Percentiles rank a stretch among this genome's conserved stretches.
Evolutionary conservation across 2,888 invertebrate species (phyloP).

Genomic region (Pogonocherus hispidulus): DNA sequence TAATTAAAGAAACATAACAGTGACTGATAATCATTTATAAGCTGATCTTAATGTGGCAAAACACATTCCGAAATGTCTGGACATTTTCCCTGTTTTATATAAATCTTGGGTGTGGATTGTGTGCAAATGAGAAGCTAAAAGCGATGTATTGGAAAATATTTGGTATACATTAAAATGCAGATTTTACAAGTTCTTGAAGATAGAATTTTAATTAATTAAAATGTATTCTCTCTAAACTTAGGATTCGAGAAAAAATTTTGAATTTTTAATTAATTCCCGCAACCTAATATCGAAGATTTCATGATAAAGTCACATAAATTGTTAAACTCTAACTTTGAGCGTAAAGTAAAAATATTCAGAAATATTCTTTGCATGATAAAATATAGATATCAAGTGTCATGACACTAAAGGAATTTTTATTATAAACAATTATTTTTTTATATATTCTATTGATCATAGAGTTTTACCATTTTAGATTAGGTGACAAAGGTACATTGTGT

Average conservation of each 20-base stretch:
- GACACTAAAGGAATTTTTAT: slow-evolving; percentile 17
- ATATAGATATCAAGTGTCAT: slow-evolving; percentile 19
- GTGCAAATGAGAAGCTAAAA: slow-evolving; percentile 60
- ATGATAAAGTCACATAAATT: slow-evolving; percentile 27
- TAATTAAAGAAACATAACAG: too few relatives aligned
- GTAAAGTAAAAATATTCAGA: slow-evolving; percentile 9
- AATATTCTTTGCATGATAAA: neutral
- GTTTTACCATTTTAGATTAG: neutral
- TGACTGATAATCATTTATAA: too few relatives aligned
- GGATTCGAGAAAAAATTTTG: slow-evolving; percentile 5
- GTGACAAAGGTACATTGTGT: neutral
- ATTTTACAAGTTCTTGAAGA: slow-evolving; percentile 44
- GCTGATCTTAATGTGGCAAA: slow-evolving; percentile 8
- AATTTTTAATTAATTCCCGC: slow-evolving; percentile 27
- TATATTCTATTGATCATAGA: neutral
- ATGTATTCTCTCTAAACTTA: neutral
- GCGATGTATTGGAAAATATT: slow-evolving; percentile 55
- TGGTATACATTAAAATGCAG: slow-evolving; percentile 56
- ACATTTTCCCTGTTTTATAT: slow-evolving; percentile 60
- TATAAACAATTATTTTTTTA: slow-evolving; percentile 13
- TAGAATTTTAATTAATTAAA: slow-evolving; percentile 55
- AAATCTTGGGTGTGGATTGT: slow-evolving; percentile 60
- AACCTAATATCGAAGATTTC: slow-evolving; percentile 18
- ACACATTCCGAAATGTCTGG: slow-evolving; percentile 50
- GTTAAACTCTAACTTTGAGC: neutral